These are phyloP conservation scores for Tapirus indicus DNA, from an alignment of 2,797 vertebrate species.

Conservation along the genomic window DNA sequence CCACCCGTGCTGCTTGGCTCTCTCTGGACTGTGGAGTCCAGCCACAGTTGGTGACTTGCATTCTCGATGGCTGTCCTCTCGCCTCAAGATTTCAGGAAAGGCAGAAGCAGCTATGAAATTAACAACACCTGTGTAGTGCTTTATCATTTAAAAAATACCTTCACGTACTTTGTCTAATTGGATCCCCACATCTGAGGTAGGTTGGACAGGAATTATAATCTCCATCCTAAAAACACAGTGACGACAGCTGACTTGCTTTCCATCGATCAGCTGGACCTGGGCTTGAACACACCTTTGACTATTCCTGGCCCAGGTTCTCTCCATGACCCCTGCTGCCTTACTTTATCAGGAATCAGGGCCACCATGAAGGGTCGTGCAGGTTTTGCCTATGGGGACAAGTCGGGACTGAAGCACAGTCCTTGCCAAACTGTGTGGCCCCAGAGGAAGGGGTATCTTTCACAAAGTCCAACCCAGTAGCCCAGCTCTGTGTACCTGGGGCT, in stretches of 20 bases:
- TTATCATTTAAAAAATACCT: not conserved
- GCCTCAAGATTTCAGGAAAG: not conserved
- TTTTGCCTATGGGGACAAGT: not conserved
- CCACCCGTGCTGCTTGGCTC: not conserved
- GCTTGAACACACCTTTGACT: not conserved
- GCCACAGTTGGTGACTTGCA: not conserved
- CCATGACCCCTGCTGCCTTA: not conserved
- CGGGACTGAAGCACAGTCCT: not conserved
- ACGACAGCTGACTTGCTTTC: not conserved
- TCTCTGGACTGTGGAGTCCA: not conserved
- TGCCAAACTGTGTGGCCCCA: fast-evolving
- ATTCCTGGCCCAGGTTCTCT: not conserved
- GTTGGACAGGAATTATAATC: not conserved
- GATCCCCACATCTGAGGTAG: not conserved
- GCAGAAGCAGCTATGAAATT: not conserved
- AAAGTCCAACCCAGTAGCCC: not conserved
- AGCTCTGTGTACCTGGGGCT: not conserved
- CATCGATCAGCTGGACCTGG: not conserved
- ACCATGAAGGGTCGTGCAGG: fast-evolving
- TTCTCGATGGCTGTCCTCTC: not conserved
- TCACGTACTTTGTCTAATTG: not conserved
- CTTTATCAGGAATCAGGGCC: not conserved
- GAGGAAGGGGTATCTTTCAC: not conserved
- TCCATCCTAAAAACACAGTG: not conserved
- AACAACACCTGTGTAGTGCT: not conserved